phyloP scores from a whole-genome alignment of 1,140 invertebrate genomes.

The Ostrea edulis region DNA sequence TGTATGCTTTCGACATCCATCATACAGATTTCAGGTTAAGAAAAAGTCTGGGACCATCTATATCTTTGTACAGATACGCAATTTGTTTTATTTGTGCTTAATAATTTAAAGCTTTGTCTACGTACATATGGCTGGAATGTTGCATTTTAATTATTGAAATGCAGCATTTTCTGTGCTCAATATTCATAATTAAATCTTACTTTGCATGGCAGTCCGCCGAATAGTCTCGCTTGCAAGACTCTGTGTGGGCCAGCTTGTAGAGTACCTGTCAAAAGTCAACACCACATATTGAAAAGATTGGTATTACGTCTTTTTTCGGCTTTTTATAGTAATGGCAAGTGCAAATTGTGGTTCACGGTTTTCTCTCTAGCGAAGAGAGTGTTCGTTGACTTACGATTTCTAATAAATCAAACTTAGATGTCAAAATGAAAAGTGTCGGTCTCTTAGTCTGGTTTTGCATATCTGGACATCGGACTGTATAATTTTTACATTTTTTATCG shows the following conservation, averaged over 20 bases:
- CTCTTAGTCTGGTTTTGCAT: not conserved
- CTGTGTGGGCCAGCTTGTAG: conserved; percentile 80
- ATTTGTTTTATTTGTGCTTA: too few relatives aligned
- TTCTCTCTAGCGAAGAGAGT: not conserved
- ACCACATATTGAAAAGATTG: conserved; percentile 27
- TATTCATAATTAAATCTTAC: conserved; percentile 47
- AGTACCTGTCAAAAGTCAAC: conserved; percentile 75
- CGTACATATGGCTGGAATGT: too few relatives aligned
- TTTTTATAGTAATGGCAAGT: conserved; percentile 31
- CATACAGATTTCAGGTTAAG: too few relatives aligned
- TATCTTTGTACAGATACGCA: too few relatives aligned
- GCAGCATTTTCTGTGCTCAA: not conserved
- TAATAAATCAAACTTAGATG: conserved; percentile 27
- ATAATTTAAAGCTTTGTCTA: too few relatives aligned
- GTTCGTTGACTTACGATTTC: not conserved
- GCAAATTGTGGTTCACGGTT: conserved; percentile 2
- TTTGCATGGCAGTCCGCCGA: conserved; percentile 77
- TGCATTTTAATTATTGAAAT: not conserved
- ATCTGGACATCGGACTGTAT: conserved; percentile 13
- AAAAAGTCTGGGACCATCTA: too few relatives aligned
- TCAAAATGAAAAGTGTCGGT: conserved; percentile 10
- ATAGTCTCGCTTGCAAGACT: conserved; percentile 79
- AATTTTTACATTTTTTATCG: conserved; percentile 27
- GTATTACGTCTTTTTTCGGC: not conserved
- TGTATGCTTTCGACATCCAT: too few relatives aligned